Evolutionary conservation across 2,113 vertebrate genomes (phyloP).

Genomic region (Aramus guarauna): DNA sequence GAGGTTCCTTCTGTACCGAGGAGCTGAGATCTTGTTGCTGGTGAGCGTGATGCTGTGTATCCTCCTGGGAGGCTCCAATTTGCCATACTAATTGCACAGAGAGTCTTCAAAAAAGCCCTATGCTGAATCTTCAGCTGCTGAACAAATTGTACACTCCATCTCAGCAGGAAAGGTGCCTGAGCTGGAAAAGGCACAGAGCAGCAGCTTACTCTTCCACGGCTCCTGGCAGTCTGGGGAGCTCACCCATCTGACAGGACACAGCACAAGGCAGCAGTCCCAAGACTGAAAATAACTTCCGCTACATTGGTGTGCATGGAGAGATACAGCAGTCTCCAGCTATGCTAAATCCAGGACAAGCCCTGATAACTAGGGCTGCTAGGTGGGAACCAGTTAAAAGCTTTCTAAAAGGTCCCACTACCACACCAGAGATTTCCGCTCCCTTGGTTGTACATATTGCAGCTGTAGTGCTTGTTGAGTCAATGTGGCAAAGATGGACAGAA

Average conservation of each 20-base stretch:
- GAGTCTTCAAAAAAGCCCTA: slow-evolving; percentile 64
- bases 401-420: not conserved
- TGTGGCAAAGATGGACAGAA: not conserved
- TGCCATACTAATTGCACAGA: slow-evolving; percentile 73
- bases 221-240: not conserved
- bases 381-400: not conserved
- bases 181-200: not conserved
- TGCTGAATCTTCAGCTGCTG: slow-evolving; percentile 55
- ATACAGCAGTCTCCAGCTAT: not conserved
- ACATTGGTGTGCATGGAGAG: rapidly evolving
- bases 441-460: not conserved
- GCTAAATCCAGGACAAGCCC: not conserved
- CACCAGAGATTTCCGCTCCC: not conserved
- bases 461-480: not conserved
- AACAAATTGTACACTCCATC: slow-evolving; percentile 23
- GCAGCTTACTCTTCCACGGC: not conserved
- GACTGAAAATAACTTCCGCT: not conserved
- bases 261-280: not conserved
- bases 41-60: slow-evolving; percentile 55
- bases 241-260: not conserved
- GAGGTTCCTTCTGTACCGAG: slow-evolving; percentile 60
- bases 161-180: slow-evolving; percentile 21
- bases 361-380: not conserved
- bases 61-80: slow-evolving; percentile 74
- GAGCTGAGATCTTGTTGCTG: slow-evolving; percentile 64